Evolutionary conservation across 2,797 vertebrate species (phyloP).

Genomic region (Dipus sagitta): DNA sequence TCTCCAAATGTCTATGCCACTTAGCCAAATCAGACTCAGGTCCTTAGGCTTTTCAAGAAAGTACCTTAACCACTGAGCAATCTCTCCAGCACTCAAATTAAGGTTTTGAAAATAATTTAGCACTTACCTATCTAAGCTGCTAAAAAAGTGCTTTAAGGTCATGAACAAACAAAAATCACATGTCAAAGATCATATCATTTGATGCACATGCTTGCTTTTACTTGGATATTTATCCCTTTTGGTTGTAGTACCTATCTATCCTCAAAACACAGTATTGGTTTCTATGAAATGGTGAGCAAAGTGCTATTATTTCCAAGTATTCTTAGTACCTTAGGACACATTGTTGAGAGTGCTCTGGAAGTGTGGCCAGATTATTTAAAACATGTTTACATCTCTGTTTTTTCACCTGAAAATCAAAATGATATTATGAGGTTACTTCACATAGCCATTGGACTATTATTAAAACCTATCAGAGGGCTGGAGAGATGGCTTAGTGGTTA

Average conservation of each 20-base stretch:
- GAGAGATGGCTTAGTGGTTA: too few species aligned
- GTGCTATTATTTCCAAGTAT: not conserved
- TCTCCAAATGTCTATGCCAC: too few species aligned
- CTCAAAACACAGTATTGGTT: not conserved
- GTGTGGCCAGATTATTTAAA: not conserved
- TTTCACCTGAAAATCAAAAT: not conserved
- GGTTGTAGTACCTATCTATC: not conserved
- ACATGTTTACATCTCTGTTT: not conserved
- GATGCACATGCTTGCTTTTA: too few species aligned
- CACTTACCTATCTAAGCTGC: not conserved
- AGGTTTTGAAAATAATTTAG: not conserved
- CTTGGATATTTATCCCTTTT: too few species aligned
- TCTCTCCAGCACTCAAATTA: too few species aligned
- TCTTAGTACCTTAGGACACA: not conserved
- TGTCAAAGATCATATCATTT: not conserved
- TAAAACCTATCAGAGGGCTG: not conserved
- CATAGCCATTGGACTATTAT: not conserved
- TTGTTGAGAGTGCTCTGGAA: not conserved
- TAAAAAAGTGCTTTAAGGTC: not conserved
- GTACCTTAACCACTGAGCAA: too few species aligned
- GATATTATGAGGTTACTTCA: not conserved
- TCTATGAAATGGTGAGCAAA: not conserved
- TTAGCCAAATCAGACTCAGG: too few species aligned
- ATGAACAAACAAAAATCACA: conserved; percentile 30
- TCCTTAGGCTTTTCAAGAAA: too few species aligned